Evolutionary conservation across 2,113 vertebrate genomes (phyloP).

Genomic region (Thomomys bottae): DNA sequence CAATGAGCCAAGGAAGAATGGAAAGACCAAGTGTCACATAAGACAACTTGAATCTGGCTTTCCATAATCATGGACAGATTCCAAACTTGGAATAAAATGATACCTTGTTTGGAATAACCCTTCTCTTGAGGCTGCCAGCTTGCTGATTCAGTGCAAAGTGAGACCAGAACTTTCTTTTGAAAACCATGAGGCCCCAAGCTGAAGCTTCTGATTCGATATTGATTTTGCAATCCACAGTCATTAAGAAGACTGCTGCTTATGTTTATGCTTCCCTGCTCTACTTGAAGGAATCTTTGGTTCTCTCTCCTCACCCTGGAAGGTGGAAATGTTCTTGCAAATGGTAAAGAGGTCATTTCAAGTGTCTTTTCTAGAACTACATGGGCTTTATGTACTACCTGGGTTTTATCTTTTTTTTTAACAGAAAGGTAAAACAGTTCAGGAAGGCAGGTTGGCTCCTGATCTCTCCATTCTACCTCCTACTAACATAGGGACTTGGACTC

Average conservation of each 20-base stretch:
- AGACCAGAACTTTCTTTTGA: conserved; percentile 36
- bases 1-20: neutral
- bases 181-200: conserved; percentile 18
- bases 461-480: neutral
- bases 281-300: neutral
- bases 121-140: neutral
- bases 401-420: conserved; percentile 30
- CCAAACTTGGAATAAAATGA: conserved; percentile 13
- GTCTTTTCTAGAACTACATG: neutral
- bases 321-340: neutral
- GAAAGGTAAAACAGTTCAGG: neutral
- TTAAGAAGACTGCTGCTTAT: neutral
- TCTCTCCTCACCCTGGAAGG: neutral
- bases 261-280: neutral
- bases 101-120: conserved; percentile 23
- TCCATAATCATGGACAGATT: conserved; percentile 50
- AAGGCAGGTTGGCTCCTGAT: neutral
- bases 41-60: neutral
- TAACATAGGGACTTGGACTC: neutral
- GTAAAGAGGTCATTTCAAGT: neutral
- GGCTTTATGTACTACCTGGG: conserved; percentile 18
- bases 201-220: conserved; percentile 35
- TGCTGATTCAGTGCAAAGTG: conserved; percentile 16
- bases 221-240: conserved; percentile 48
- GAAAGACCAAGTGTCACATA: neutral